phyloP scores from a whole-genome alignment of 2,888 invertebrate species.

The Mactromeris polynyma region DNA sequence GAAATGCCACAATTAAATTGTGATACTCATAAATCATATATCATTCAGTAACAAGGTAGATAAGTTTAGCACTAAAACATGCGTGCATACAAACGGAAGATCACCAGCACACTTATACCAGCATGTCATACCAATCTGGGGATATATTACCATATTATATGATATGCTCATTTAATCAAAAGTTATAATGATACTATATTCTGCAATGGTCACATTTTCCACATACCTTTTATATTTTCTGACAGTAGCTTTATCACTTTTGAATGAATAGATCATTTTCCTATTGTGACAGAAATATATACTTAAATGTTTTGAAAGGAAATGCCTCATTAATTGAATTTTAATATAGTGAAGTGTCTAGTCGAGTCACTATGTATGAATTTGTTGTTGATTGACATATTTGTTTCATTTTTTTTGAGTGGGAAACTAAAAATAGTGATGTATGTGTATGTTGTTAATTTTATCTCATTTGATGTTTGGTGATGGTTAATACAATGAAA shows the following conservation, averaged over 20 bases:
- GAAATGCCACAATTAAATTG: no score
- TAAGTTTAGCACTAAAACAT: no score
- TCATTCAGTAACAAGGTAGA: no score
- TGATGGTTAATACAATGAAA: background rate
- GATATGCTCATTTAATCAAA: background rate
- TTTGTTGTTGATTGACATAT: background rate
- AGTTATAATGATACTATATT: background rate
- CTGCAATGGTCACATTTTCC: background rate
- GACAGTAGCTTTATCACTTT: background rate
- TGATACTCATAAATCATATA: no score
- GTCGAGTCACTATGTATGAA: background rate
- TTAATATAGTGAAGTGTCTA: background rate
- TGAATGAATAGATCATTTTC: background rate
- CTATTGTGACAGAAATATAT: background rate
- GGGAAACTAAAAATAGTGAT: background rate
- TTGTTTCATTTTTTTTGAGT: background rate
- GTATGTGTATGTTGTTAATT: background rate
- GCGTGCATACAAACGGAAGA: no score
- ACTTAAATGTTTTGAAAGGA: background rate
- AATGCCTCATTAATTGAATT: conserved; percentile 4
- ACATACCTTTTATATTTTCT: background rate
- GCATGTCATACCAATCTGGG: background rate
- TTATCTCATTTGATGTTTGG: background rate
- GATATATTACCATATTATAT: background rate
- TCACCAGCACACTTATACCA: no score